A percentile compares a stretch with the other conserved stretches of the same genome.
These are phyloP conservation scores for Paracanthobrama guichenoti DNA, from an alignment of 2,113 vertebrate genomes.

Conservation along the genomic window DNA sequence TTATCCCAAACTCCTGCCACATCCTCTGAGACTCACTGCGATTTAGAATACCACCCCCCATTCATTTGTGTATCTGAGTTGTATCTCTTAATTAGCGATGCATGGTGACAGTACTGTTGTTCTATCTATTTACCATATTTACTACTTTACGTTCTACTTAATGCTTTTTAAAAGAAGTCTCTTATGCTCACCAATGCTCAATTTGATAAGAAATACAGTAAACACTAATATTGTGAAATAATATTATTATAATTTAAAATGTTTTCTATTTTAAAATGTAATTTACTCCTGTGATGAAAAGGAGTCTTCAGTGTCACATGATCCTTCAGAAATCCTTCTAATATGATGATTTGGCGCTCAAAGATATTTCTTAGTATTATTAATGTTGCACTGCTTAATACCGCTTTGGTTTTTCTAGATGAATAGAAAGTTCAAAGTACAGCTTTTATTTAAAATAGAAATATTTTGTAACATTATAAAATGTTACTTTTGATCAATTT, in stretches of 20 bases:
- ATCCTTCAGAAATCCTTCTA: background rate
- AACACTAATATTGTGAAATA: background rate
- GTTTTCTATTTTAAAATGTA: background rate
- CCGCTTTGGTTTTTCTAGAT: too few species aligned
- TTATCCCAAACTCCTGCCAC: background rate
- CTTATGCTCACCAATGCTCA: background rate
- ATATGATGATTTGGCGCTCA: background rate
- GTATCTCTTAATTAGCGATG: background rate
- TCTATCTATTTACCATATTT: background rate
- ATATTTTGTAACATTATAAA: too few species aligned
- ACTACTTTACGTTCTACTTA: background rate
- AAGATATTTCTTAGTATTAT: too few species aligned
- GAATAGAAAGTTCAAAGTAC: too few species aligned
- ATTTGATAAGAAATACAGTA: background rate
- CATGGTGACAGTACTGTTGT: background rate
- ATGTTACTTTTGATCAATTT: too few species aligned
- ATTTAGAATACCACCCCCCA: background rate
- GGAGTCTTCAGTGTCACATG: background rate
- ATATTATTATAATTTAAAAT: background rate
- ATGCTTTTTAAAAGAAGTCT: background rate
- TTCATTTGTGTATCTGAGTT: slow-evolving; percentile 9
- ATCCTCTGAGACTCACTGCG: background rate
- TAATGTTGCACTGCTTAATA: too few species aligned
- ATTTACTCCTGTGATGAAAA: background rate
- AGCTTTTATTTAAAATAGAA: too few species aligned